Base-by-base conservation (phyloP, 2,888 invertebrate species). In the Nemurella pictetii region DNA sequence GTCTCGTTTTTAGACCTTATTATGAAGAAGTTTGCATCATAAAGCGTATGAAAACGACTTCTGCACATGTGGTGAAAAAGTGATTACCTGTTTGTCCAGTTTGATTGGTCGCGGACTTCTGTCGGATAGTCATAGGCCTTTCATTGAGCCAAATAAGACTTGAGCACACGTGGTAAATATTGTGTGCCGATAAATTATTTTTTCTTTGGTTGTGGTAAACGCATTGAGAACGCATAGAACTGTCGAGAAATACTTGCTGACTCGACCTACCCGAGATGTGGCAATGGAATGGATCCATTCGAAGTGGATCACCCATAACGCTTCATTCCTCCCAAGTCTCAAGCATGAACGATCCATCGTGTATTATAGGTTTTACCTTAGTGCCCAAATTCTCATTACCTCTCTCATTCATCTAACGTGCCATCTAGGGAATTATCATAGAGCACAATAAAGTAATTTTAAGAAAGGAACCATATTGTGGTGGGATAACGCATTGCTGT, bases 11-110 rank as follows among this genome's bases (percentile, higher is more conserved):
- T 80, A n/a, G 30, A 32, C 12, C 36, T 81, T 28, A 55, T 36
- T 30, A 55, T 55, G n/a, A 36, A 28, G 72, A 72, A 82, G 55
- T 55, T 55, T 15, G 72, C 55, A 82, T 82, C 82, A 82, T 72
- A 78, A 78, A 55, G 82, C 72, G 27, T 82, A 55, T 72, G 26
- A 36, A 36, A 36, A 78, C 78, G 20, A 78, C 55, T 55, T 55
- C 78, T 78, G 26, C 26, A 75, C 75, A 75, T 27, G 75, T 75
- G 75, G 26, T 27, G 82, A 72, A 82, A 82, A 82, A 55, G 27
- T 30, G 29, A 72, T 27, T 55, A 55, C 82, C 82, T 26, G 82
- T 82, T 82, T 55, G 55, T 82, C 82, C 82, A 55, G 82, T 82
- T 29, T 25, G 29, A 32, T 36, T 81, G 80, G 25, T n/a, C n/a